Evolutionary conservation across 2,113 vertebrate genomes (phyloP), one percentile per base, ranked within the genome.

Genomic region (Vidua macroura): DNA sequence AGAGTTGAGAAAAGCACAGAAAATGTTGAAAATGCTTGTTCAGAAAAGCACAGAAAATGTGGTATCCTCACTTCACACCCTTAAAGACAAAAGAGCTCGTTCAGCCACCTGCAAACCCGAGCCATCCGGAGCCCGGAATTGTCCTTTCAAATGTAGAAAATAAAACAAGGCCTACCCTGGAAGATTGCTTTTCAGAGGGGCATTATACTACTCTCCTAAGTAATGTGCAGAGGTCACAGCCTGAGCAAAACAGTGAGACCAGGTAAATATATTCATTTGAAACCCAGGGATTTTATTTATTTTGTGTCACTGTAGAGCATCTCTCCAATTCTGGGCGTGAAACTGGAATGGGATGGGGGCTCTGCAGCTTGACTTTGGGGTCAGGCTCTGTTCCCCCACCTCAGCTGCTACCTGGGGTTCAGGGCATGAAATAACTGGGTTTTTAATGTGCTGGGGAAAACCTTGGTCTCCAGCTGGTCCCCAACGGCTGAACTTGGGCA

Each of bases 1-100:
- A 84, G 94, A 82, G 87, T 21, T 77, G 70, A 64, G 58, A 90
- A 86, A 82, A 90, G 69, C 23, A 15, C 88, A 90, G 90, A 80
- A 39, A 64, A 33, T 16, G 33, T 18, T n/a, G n/a, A n/a, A n/a
- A n/a, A n/a, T n/a, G n/a, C n/a, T n/a, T n/a, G n/a, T n/a, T n/a
- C n/a, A 64, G 58, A 90, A 86, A 82, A 90, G 69, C 23, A 15
- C 88, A 90, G 90, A 80, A 39, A 64, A 33, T 16, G 33, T 18
- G 18, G 84, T 64, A 35, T 41, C n/a, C 31, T 24, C 53, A 79
- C 55, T 82, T 96, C 9, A 1, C 59, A 72, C 73, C 67, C 76
- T 69, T 35, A 21, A 73, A 84, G 83, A 62, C 48, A 68, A 74
- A 79, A 93, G 84, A 44, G 44, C 39, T 33, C 5, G 17, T 69